phyloP scores from a whole-genome alignment of 2,797 vertebrate genomes.

The Kryptolebias ocellatus region DNA sequence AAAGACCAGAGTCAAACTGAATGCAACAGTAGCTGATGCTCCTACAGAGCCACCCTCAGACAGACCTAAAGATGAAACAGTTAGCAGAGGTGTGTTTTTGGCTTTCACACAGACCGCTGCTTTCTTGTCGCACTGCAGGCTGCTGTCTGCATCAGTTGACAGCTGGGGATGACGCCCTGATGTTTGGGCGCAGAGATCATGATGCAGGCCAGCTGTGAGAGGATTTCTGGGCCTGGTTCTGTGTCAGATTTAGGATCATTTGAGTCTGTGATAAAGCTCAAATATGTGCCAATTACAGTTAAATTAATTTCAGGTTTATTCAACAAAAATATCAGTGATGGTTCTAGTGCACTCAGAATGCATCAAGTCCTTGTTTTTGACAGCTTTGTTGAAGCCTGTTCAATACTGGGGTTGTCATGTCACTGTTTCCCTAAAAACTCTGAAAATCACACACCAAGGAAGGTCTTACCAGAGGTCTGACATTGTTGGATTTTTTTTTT shows the following conservation, averaged over 20 bases:
- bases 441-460: not conserved
- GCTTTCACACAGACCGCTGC: not conserved
- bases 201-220: not conserved
- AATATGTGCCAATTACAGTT: not conserved
- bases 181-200: not conserved
- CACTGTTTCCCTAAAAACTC: not conserved
- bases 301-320: not conserved
- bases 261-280: not conserved
- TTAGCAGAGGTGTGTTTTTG: not conserved
- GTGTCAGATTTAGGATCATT: not conserved
- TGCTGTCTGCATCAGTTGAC: not conserved
- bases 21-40: not conserved
- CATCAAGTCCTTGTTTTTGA: not conserved
- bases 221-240: not conserved
- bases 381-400: not conserved
- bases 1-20: not conserved
- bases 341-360: not conserved
- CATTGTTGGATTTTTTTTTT: no score
- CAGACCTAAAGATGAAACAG: no score
- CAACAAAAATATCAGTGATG: not conserved
- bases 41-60: no score
- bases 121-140: not conserved
- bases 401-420: slow-evolving; percentile 9
- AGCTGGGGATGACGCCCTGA: no score
- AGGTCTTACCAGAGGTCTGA: no score